These are phyloP conservation scores for Drosophila tripunctata DNA, from an alignment of 2,888 invertebrate species.

Conservation along the genomic window DNA sequence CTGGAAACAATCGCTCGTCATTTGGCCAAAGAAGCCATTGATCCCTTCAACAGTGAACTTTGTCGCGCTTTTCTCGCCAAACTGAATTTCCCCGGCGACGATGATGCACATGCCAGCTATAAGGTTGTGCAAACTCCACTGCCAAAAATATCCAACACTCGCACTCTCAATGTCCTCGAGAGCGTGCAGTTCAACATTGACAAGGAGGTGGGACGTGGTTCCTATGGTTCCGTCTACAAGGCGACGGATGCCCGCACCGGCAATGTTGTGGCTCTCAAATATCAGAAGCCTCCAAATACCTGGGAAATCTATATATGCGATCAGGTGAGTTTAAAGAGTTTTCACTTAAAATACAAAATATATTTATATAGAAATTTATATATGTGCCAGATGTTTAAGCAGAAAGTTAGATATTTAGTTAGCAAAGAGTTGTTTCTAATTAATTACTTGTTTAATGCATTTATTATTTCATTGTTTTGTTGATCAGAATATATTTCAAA, in stretches of 20 bases:
- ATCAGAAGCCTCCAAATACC: conserved; percentile 94
- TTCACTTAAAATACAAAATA: no score
- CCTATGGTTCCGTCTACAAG: conserved; percentile 92
- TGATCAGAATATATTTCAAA: no score
- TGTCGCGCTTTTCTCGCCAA: conserved; percentile 89
- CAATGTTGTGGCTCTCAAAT: conserved; percentile 90
- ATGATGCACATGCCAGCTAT: conserved; percentile 86
- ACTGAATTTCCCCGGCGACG: conserved; percentile 89
- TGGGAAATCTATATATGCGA: conserved; percentile 97
- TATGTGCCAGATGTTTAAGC: no score
- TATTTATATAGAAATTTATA: no score
- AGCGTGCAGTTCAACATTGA: conserved; percentile 87
- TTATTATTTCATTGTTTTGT: no score
- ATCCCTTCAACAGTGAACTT: conserved; percentile 93
- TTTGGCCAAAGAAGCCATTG: conserved; percentile 85
- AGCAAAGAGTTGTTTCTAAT: no score
- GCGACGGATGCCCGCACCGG: conserved; percentile 82
- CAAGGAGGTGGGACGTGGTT: conserved; percentile 93
- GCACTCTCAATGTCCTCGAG: conserved; percentile 85
- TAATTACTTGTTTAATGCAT: no score
- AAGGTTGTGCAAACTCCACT: conserved; percentile 86
- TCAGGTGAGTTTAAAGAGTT: conserved; percentile 64
- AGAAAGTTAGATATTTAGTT: no score
- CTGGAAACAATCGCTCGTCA: conserved; percentile 82
- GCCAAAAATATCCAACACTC: conserved; percentile 86